phyloP scores from a whole-genome alignment of 2,797 vertebrate genomes.

The Spinus pinus region DNA sequence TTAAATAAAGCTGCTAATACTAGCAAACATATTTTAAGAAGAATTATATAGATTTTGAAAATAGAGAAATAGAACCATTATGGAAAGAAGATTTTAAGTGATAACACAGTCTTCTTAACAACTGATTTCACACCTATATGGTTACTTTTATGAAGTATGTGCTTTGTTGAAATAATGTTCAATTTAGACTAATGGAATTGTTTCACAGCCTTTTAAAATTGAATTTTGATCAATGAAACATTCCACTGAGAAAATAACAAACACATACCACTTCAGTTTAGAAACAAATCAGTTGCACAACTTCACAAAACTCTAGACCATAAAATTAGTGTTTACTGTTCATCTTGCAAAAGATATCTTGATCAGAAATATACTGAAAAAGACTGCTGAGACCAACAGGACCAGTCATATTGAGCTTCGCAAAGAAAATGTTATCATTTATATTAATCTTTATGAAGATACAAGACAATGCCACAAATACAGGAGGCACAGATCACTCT shows the following conservation, averaged over 20 bases:
- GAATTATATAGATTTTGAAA: neutral
- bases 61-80: conserved; percentile 10
- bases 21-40: neutral
- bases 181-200: neutral
- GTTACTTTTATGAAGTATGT: neutral
- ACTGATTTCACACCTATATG: neutral
- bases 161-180: neutral
- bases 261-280: neutral
- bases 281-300: neutral
- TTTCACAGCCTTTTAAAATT: neutral
- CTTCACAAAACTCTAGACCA: neutral
- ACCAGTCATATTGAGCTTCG: neutral
- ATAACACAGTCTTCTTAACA: neutral
- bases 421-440: neutral
- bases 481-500: neutral
- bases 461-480: neutral
- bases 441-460: neutral
- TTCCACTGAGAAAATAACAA: neutral
- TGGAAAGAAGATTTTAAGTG: neutral
- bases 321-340: neutral
- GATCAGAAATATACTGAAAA: neutral
- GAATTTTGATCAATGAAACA: neutral
- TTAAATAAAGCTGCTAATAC: neutral
- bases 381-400: neutral
- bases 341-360: neutral